phyloP scores from a whole-genome alignment of 2,113 vertebrate species.

The Pangasianodon gigas region DNA sequence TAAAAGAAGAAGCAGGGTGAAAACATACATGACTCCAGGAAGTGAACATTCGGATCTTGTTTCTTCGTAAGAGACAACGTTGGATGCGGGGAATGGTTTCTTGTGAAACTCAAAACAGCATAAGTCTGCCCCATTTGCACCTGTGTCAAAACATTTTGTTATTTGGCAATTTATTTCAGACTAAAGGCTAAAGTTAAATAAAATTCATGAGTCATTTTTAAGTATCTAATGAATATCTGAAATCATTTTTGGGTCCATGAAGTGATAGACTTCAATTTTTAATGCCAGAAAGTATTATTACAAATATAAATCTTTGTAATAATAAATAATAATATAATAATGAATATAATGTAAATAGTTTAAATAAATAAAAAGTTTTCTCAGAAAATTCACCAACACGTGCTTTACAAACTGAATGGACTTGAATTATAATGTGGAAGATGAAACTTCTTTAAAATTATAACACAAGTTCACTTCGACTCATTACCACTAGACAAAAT shows the following conservation, averaged over 20 bases:
- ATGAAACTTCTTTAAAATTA: no score
- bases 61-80: constrained; percentile 3
- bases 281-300: no score
- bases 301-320: no score
- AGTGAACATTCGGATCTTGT: constrained; percentile 45
- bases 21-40: constrained; percentile 61
- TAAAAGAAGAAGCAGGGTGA: background rate
- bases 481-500: background rate
- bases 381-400: background rate
- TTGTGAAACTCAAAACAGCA: constrained; percentile 18
- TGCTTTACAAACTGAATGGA: background rate
- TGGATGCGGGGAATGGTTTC: background rate
- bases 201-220: background rate
- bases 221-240: background rate
- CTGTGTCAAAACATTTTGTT: background rate
- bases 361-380: no score
- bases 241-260: no score
- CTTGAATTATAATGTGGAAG: no score
- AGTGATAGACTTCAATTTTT: no score
- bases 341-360: no score
- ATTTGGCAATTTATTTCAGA: background rate
- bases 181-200: background rate
- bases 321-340: no score
- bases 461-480: no score
- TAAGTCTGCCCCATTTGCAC: background rate